Evolutionary conservation across 2,797 vertebrate species (phyloP).

Genomic region (Alexandromys oeconomus): DNA sequence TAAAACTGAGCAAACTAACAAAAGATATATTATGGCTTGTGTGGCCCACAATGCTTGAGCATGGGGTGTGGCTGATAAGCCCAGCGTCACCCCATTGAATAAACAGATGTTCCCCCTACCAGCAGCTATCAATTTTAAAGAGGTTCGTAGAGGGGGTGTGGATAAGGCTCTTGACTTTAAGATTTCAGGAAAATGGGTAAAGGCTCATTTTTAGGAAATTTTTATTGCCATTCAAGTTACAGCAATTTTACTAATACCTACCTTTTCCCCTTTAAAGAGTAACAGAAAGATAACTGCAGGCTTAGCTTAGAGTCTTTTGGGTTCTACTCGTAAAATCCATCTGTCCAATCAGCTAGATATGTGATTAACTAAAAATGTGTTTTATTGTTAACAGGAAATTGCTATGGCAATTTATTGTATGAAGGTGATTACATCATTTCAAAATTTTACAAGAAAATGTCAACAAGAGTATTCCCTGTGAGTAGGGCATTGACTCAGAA

Average conservation of each 20-base stretch:
- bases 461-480: background rate
- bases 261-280: background rate
- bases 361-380: background rate
- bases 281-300: background rate
- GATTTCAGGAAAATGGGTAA: background rate
- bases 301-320: background rate
- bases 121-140: background rate
- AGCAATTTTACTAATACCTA: background rate
- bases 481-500: constrained; percentile 4
- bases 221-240: background rate
- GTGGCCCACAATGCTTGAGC: background rate
- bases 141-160: background rate
- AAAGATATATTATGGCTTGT: background rate
- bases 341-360: background rate
- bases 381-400: constrained; percentile 50
- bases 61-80: background rate
- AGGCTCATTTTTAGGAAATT: background rate
- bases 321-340: background rate
- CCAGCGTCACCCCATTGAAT: too few species aligned
- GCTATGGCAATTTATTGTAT: background rate
- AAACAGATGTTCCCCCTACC: background rate
- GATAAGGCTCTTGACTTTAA: background rate
- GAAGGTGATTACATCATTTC: background rate
- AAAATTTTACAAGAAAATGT: constrained; percentile 9
- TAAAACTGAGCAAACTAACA: background rate